Conservation (phyloP, 1,140 invertebrate genomes). For the Andrena cerasifolii region DNA sequence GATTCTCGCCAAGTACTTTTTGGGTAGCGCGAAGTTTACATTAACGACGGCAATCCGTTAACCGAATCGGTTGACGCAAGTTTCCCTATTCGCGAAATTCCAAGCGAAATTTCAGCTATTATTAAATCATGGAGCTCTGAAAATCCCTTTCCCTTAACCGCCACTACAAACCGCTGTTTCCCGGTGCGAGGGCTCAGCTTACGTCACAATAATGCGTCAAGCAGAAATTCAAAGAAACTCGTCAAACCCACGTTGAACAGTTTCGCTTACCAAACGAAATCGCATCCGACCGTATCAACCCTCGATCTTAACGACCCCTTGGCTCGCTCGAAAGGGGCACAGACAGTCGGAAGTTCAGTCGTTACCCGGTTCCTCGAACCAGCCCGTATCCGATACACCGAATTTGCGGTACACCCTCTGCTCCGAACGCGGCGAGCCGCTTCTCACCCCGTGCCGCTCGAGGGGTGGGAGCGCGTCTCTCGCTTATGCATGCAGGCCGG, state of each 20-base stretch:
- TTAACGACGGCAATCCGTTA: neutral
- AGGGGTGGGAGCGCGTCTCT: neutral
- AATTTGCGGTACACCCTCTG: slow-evolving; percentile 6
- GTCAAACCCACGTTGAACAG: too few relatives aligned
- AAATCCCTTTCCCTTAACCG: too few relatives aligned
- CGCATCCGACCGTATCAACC: neutral
- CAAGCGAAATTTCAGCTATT: neutral
- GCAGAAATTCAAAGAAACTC: neutral
- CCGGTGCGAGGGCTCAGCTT: too few relatives aligned
- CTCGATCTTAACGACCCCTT: neutral
- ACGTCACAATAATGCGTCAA: too few relatives aligned
- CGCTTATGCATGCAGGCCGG: slow-evolving; percentile 11
- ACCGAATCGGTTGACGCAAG: too few relatives aligned
- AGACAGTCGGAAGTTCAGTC: slow-evolving; percentile 2
- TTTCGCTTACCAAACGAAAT: neutral
- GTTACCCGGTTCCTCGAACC: slow-evolving; percentile 23
- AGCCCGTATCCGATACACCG: neutral
- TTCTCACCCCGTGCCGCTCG: neutral
- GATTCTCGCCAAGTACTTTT: slow-evolving; percentile 1
- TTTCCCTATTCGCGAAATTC: too few relatives aligned
- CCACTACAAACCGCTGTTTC: too few relatives aligned
- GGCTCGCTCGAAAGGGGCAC: neutral
- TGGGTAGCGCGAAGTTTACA: neutral
- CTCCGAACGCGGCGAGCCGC: neutral
- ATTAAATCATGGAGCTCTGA: too few relatives aligned